Evolutionary conservation across 2,888 invertebrate species (phyloP).

Genomic region (Oligia fasciuncula): DNA sequence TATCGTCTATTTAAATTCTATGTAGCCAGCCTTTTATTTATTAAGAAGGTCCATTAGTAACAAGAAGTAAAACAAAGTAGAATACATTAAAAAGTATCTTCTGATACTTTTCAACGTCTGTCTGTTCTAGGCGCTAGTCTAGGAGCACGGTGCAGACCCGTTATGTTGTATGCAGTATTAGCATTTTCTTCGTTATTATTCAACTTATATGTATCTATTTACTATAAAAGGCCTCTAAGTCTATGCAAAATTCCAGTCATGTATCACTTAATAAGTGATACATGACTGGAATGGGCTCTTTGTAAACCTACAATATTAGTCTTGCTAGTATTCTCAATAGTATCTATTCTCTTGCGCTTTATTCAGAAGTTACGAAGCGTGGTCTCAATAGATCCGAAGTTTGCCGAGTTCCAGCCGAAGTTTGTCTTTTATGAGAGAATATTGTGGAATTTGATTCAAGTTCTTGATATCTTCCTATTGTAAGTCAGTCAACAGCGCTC

Average conservation of each 20-base stretch:
- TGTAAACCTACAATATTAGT: conserved; percentile 28
- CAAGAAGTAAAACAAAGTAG: too few relatives aligned
- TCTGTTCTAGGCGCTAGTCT: background rate
- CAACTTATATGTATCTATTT: conserved; percentile 42
- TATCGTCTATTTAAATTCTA: too few relatives aligned
- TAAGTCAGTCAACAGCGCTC: conserved; percentile 15
- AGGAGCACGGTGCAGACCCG: background rate
- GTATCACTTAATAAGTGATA: conserved; percentile 38
- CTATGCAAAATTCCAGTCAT: conserved; percentile 41
- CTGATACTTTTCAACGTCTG: too few relatives aligned
- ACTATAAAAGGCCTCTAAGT: conserved; percentile 24
- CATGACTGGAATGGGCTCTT: too few relatives aligned
- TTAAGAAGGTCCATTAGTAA: too few relatives aligned
- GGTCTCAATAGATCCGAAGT: conserved; percentile 12
- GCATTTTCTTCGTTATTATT: conserved; percentile 39
- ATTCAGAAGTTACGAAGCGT: conserved; percentile 15
- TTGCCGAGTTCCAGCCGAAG: conserved; percentile 10
- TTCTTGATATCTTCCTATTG: conserved; percentile 47
- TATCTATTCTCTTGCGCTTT: conserved; percentile 5
- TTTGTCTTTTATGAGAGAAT: conserved; percentile 25
- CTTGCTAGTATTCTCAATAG: background rate
- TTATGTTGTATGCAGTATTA: conserved; percentile 33
- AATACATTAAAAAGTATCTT: too few relatives aligned
- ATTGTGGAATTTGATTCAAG: conserved; percentile 36
- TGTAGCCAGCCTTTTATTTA: too few relatives aligned